Evolutionary conservation across 2,797 vertebrate species (phyloP).

Genomic region (Sciurus carolinensis): DNA sequence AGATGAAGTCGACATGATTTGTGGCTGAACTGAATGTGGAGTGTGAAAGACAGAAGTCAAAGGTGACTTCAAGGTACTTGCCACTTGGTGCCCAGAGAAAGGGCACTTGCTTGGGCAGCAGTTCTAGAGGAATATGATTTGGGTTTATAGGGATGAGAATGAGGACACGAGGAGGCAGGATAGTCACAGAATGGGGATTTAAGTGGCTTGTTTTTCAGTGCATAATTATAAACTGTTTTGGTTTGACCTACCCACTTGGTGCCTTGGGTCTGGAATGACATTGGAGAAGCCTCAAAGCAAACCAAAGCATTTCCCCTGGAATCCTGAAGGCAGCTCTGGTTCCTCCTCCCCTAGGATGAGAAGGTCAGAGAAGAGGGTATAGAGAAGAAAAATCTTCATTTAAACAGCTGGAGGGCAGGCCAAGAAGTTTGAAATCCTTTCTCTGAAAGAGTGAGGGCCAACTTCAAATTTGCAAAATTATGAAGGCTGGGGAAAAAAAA

Average conservation of each 20-base stretch:
- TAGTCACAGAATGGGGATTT: neutral
- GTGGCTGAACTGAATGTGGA: neutral
- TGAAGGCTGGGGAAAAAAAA: neutral
- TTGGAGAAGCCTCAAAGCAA: conserved; percentile 6
- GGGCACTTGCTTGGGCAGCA: neutral
- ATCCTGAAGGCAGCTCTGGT: neutral
- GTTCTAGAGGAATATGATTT: neutral
- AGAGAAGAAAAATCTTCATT: neutral
- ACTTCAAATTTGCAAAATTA: neutral
- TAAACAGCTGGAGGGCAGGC: neutral
- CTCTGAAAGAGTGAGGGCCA: neutral
- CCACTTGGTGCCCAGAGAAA: neutral
- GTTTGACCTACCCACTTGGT: neutral
- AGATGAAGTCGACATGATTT: neutral
- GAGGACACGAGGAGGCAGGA: neutral
- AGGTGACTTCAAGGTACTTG: neutral
- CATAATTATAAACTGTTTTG: neutral
- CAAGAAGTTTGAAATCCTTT: neutral
- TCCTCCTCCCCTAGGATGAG: neutral
- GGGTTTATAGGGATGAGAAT: neutral
- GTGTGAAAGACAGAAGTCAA: neutral
- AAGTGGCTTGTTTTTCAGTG: neutral
- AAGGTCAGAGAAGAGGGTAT: neutral
- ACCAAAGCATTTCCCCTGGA: neutral
- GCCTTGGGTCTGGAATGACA: neutral